Evolutionary conservation across 2,888 invertebrate genomes (phyloP).

Genomic region (Clepsis dumicolana): DNA sequence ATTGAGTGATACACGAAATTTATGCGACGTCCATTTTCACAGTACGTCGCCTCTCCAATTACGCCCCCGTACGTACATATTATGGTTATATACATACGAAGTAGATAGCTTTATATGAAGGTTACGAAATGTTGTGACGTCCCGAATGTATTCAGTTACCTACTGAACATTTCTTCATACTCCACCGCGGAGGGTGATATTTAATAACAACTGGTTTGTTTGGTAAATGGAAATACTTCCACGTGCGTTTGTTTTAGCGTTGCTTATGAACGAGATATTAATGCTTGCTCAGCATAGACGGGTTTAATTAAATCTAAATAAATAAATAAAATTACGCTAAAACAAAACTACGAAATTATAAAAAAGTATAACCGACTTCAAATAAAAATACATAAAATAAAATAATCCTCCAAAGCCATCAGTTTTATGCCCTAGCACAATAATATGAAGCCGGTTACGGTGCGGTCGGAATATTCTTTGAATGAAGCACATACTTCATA

Average conservation of each 20-base stretch:
- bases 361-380: too few relatives aligned
- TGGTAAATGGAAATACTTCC: neutral
- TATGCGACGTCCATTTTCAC: constrained; percentile 27
- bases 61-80: neutral
- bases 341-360: too few relatives aligned
- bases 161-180: neutral
- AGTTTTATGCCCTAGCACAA: too few relatives aligned
- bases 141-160: neutral
- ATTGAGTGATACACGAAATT: constrained; percentile 24
- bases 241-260: neutral
- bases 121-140: neutral
- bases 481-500: too few relatives aligned
- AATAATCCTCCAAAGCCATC: too few relatives aligned
- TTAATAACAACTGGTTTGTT: neutral
- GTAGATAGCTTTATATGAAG: neutral
- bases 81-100: too few relatives aligned
- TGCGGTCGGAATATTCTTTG: too few relatives aligned
- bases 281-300: too few relatives aligned
- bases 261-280: neutral
- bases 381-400: too few relatives aligned
- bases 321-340: too few relatives aligned
- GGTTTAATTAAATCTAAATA: too few relatives aligned
- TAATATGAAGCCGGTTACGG: too few relatives aligned
- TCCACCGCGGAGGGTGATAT: neutral
- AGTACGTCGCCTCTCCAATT: constrained; percentile 22